These are phyloP conservation scores for Candidula unifasciata DNA, from an alignment of 2,888 invertebrate genomes.

Conservation along the genomic window DNA sequence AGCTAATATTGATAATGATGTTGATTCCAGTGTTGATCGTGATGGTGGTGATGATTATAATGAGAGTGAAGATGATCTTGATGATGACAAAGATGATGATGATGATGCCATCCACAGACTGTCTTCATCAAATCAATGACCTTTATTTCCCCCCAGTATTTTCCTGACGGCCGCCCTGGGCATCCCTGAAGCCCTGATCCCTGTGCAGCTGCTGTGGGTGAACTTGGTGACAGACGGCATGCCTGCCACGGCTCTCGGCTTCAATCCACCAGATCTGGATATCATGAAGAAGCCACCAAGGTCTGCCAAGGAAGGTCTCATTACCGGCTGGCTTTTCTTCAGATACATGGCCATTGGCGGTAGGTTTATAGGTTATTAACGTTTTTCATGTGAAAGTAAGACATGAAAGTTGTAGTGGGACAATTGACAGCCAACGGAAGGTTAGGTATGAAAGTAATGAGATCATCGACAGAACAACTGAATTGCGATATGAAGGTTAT, in stretches of 20 bases:
- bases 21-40: too few relatives aligned
- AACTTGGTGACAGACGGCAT: constrained; percentile 97
- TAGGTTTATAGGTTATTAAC: constrained; percentile 55
- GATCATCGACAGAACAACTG: too few relatives aligned
- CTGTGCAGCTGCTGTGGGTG: constrained; percentile 99
- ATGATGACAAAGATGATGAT: too few relatives aligned
- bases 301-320: constrained; percentile 97
- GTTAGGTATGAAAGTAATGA: too few relatives aligned
- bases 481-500: too few relatives aligned
- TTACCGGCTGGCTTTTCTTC: constrained; percentile 99
- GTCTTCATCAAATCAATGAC: too few relatives aligned
- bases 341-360: constrained; percentile 87
- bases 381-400: too few relatives aligned
- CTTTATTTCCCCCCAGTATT: constrained; percentile 81
- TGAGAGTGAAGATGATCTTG: not conserved
- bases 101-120: too few relatives aligned
- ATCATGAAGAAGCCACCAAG: constrained; percentile 99
- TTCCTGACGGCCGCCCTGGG: constrained; percentile 99
- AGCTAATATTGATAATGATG: too few relatives aligned
- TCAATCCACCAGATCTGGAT: constrained; percentile 99
- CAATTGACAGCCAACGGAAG: too few relatives aligned
- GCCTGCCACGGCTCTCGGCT: constrained; percentile 99
- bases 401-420: too few relatives aligned
- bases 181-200: constrained; percentile 99
- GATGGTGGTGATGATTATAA: not conserved